Evolutionary conservation across 1,140 invertebrate species (phyloP), one percentile per base, ranked within the genome.

Genomic region (Pseudomyrmex sp.): DNA sequence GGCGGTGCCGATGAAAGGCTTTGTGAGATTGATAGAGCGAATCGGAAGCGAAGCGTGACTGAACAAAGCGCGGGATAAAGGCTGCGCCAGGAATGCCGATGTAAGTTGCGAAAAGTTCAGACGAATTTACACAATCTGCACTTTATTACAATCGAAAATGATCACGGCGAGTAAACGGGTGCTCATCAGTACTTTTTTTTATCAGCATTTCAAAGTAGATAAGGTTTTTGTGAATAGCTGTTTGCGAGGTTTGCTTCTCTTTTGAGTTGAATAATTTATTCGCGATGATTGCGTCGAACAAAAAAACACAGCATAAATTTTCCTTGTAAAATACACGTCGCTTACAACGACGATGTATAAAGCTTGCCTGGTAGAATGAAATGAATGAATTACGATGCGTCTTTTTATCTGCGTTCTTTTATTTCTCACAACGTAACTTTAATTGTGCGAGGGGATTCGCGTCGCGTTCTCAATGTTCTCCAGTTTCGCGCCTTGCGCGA

Each of bases 1-100:
- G 50, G 83, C 76, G 35, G 66, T 80, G 72, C 35, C 74, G 75
- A 87, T 88, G 82, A 85, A 85, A 87, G 66, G 65, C 75, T 85
- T 76, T 85, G 85, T 76, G 56, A 82, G 72, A 85, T 87, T 87
- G 87, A 85, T 87, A 68, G 87, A 85, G 72, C 48, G 72, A 87
- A 85, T 82, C 76, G 69, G 48, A 73, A 68, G 62, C 74, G 54
- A 87, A 13, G 50, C n/a, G 44, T 46, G 68, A 85, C 72, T 59
- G 77, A 59, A 74, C 73, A 85, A 88, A 88, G 83, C 69, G 48
- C 35, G 46, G 63, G 26, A 85, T 85, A 85, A 82, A 83, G 62
- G 46, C 61, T 13, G 46, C 62, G 46, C 15, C 13, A 70, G 54
- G 68, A 79, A 87, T 73, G n/a, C 63, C 35, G 13, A 13, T 59